phyloP scores from a whole-genome alignment of 2,113 vertebrate species.

The Montifringilla adamsi region DNA sequence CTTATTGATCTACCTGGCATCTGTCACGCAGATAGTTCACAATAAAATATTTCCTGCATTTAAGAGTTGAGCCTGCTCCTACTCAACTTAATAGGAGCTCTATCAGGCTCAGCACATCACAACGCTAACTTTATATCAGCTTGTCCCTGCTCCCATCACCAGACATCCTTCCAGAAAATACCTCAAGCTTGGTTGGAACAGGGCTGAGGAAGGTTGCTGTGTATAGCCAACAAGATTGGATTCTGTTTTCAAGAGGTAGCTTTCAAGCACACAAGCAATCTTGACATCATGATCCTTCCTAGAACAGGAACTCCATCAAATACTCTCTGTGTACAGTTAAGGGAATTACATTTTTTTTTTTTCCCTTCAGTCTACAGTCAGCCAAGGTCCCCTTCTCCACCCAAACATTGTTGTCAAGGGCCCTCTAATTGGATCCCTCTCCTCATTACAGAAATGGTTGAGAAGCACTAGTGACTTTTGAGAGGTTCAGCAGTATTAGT shows the following conservation, averaged over 20 bases:
- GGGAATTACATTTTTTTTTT: neutral
- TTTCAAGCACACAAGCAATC: neutral
- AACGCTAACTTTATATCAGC: neutral
- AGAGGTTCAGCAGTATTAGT: neutral
- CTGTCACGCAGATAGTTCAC: conserved; percentile 28
- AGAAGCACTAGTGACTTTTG: neutral
- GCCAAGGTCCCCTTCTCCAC: neutral
- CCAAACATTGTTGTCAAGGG: neutral
- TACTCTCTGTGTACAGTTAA: neutral
- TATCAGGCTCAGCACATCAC: neutral
- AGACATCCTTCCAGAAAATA: neutral
- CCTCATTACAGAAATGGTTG: neutral
- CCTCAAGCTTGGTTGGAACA: neutral
- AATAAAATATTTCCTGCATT: conserved; percentile 46
- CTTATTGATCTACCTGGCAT: conserved; percentile 45
- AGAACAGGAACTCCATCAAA: neutral
- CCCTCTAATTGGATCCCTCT: neutral
- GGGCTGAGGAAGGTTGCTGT: neutral
- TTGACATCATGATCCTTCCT: neutral
- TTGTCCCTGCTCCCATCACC: accelerated
- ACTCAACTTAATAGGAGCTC: neutral
- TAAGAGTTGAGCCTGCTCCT: conserved; percentile 6
- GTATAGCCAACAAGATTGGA: neutral
- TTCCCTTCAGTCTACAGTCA: neutral
- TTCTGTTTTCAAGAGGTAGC: neutral